Evolutionary conservation across 2,888 invertebrate genomes (phyloP).

Genomic region (Cantharis rufa): DNA sequence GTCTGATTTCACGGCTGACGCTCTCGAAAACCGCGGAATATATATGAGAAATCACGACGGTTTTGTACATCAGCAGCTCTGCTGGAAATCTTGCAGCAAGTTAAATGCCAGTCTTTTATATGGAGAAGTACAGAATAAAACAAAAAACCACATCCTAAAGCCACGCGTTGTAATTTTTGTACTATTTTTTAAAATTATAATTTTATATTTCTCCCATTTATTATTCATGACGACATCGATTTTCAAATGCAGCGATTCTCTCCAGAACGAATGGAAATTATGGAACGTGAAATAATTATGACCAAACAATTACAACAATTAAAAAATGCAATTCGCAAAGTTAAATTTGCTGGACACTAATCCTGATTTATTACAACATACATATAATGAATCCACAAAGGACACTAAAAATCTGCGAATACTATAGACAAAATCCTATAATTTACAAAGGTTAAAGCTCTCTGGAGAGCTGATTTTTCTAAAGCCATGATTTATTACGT

Average conservation of each 20-base stretch:
- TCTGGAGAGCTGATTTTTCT: conserved; percentile 30
- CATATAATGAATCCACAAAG: conserved; percentile 28
- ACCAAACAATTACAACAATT: conserved; percentile 23
- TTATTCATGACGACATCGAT: neutral
- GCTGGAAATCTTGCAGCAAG: conserved; percentile 12
- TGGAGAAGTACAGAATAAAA: neutral
- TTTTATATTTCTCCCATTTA: neutral
- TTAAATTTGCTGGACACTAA: conserved; percentile 26
- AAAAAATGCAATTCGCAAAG: conserved; percentile 21
- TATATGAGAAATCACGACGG: conserved; percentile 40
- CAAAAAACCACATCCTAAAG: neutral
- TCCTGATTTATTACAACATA: conserved; percentile 30
- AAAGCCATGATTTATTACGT: conserved; percentile 27
- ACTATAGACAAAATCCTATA: conserved; percentile 29
- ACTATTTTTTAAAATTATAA: neutral
- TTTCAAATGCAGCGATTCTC: neutral
- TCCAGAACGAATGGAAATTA: neutral
- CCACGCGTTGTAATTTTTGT: neutral
- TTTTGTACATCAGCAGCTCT: conserved; percentile 17
- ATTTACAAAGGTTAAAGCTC: conserved; percentile 30
- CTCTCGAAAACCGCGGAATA: conserved; percentile 39
- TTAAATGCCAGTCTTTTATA: conserved; percentile 11
- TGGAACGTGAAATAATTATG: neutral
- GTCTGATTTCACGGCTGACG: conserved; percentile 42
- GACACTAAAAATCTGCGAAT: conserved; percentile 24